Evolutionary conservation across 2,113 vertebrate species (phyloP).

Genomic region (Gopherus flavomarginatus): DNA sequence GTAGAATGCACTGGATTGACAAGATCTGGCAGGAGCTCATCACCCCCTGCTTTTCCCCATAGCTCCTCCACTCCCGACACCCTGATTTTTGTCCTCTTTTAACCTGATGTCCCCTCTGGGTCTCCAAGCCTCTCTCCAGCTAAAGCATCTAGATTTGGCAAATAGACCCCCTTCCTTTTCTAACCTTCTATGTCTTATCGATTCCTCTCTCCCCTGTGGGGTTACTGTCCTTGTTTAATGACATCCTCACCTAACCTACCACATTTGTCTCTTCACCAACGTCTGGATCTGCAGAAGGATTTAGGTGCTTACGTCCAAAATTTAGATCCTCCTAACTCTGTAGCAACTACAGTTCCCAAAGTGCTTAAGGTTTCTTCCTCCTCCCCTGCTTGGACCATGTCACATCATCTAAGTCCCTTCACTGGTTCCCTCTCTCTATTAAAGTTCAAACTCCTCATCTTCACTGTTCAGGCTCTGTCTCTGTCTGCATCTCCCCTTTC

Average conservation of each 20-base stretch:
- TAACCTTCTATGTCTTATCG: background rate
- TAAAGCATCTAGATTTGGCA: background rate
- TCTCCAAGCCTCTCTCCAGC: background rate
- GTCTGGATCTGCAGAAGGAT: background rate
- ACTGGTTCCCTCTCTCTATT: background rate
- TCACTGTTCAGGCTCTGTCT: background rate
- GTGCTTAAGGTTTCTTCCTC: background rate
- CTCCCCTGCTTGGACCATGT: too few species aligned
- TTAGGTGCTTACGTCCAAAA: background rate
- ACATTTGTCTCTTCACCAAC: background rate
- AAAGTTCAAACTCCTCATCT: background rate
- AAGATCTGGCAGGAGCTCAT: background rate
- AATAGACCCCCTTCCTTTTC: background rate
- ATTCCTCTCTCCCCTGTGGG: background rate
- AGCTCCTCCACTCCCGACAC: background rate
- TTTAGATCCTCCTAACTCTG: too few species aligned
- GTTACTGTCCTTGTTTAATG: background rate
- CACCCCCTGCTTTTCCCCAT: background rate
- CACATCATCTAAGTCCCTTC: background rate
- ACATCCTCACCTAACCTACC: background rate
- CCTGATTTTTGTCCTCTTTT: background rate
- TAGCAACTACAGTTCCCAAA: too few species aligned
- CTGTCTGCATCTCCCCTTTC: fast-evolving
- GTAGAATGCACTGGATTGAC: background rate
- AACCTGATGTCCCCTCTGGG: background rate